These are phyloP conservation scores for Lepidocolaptes lacrymiger DNA, from an alignment of 2,797 vertebrate species.

Conservation along the genomic window DNA sequence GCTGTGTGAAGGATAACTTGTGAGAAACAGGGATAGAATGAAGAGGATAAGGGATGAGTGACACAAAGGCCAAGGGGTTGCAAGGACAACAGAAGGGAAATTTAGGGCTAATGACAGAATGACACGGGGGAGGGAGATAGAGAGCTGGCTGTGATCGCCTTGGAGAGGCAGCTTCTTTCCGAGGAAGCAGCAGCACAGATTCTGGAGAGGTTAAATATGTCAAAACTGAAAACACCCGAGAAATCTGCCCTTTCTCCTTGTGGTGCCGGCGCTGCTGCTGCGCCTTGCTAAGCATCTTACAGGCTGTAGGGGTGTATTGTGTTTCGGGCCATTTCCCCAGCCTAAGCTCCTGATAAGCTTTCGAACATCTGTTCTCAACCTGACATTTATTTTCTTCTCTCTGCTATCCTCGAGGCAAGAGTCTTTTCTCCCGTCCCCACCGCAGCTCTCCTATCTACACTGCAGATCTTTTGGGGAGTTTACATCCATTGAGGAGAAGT, in stretches of 20 bases:
- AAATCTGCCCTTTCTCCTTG: background rate
- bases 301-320: background rate
- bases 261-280: background rate
- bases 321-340: constrained; percentile 33
- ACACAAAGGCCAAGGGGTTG: background rate
- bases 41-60: background rate
- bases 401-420: background rate
- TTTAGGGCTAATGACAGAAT: background rate
- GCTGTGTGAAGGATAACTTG: background rate
- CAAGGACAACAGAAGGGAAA: background rate
- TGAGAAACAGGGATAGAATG: background rate
- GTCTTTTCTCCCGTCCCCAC: background rate
- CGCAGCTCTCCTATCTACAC: background rate
- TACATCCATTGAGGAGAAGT: background rate
- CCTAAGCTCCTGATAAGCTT: constrained; percentile 44
- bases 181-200: background rate
- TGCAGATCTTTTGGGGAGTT: background rate
- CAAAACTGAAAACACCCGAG: background rate
- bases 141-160: background rate
- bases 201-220: background rate
- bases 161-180: background rate
- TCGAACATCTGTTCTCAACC: constrained; percentile 35
- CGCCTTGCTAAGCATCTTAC: background rate
- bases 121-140: background rate
- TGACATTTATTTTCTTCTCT: constrained; percentile 31